Conservation (phyloP, 2,888 invertebrate species). For the Scrobipalpa atriplicella region DNA sequence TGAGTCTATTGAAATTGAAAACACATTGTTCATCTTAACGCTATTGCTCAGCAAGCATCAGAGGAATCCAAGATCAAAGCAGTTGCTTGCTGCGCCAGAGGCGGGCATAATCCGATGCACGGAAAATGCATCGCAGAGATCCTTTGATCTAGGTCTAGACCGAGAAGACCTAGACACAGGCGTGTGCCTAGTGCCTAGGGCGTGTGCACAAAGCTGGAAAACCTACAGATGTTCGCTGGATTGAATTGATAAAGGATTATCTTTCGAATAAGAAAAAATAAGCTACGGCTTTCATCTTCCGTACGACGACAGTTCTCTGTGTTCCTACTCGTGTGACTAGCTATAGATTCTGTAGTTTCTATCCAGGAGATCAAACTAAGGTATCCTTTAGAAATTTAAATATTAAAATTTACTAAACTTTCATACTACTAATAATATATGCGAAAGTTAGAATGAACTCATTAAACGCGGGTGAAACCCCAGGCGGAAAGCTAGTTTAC, state of each 20-base stretch:
- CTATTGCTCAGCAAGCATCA: not conserved
- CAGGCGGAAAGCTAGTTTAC: too few species aligned
- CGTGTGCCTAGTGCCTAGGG: conserved; percentile 1
- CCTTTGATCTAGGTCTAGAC: conserved; percentile 23
- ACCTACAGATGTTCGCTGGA: conserved; percentile 9
- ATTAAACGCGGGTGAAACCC: too few species aligned
- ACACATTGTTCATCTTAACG: conserved; percentile 9
- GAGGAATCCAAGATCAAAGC: conserved; percentile 17
- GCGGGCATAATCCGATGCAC: conserved; percentile 15
- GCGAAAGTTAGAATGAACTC: too few species aligned
- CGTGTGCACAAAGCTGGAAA: conserved; percentile 14
- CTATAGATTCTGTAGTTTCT: not conserved
- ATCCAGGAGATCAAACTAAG: too few species aligned
- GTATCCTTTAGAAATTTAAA: too few species aligned
- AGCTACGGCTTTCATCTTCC: not conserved
- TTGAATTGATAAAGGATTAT: conserved; percentile 16
- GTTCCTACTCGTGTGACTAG: not conserved
- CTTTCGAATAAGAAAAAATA: conserved; percentile 6
- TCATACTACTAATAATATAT: too few species aligned
- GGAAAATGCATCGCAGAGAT: conserved; percentile 4
- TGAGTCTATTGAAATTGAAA: not conserved
- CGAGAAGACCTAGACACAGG: conserved; percentile 10
- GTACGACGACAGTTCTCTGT: not conserved
- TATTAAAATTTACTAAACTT: too few species aligned
- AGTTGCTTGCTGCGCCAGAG: not conserved